phyloP scores from a whole-genome alignment of 1,140 invertebrate species.

The Cyrtorhinus lividipennis region DNA sequence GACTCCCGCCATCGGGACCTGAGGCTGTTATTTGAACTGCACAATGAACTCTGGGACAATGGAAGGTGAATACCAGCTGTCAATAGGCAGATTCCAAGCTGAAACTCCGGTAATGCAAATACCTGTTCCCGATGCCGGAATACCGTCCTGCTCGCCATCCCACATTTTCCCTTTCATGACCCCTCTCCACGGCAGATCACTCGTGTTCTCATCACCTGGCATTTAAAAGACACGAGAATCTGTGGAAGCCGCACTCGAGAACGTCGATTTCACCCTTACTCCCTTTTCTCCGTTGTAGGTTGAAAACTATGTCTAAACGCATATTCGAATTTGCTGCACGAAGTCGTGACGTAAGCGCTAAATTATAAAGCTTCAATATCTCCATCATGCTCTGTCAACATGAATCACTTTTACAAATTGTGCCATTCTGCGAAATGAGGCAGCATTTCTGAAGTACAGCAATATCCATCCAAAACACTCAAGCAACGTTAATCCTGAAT shows the following conservation, averaged over 20 bases:
- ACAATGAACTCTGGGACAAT: constrained; percentile 7
- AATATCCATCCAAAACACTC: too few relatives aligned
- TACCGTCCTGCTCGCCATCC: neutral
- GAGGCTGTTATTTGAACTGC: constrained; percentile 6
- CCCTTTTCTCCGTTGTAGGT: too few relatives aligned
- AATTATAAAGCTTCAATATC: too few relatives aligned
- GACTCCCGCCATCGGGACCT: neutral
- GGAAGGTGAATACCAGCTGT: constrained; percentile 5
- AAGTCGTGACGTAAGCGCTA: too few relatives aligned
- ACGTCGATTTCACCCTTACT: too few relatives aligned
- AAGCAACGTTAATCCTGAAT: too few relatives aligned
- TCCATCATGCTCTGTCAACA: too few relatives aligned
- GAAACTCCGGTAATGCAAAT: neutral
- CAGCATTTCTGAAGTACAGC: too few relatives aligned
- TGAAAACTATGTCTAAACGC: neutral
- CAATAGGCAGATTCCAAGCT: constrained; percentile 4
- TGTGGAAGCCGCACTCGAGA: too few relatives aligned
- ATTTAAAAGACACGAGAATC: neutral
- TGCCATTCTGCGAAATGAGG: too few relatives aligned
- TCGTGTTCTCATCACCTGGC: neutral
- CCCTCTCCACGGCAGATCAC: neutral
- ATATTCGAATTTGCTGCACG: too few relatives aligned
- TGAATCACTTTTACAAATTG: too few relatives aligned
- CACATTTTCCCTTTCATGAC: neutral
- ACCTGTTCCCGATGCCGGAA: neutral